Percentiles rank a stretch among this genome's conserved stretches.
Evolutionary conservation across 1,140 invertebrate genomes (phyloP).

Genomic region (Vanessa tameamea): DNA sequence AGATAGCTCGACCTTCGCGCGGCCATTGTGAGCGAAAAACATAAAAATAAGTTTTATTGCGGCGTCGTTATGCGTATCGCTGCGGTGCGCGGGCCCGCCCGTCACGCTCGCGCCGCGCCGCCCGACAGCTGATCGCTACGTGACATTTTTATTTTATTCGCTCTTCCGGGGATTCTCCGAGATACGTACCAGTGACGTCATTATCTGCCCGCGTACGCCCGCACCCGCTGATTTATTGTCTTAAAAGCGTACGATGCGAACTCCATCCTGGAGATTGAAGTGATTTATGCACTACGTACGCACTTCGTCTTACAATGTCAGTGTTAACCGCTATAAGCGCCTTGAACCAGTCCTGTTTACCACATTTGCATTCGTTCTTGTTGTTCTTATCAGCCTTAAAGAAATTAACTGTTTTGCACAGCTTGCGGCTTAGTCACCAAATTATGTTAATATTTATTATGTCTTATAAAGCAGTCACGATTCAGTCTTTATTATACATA

Average conservation of each 20-base stretch:
- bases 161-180: constrained; percentile 78
- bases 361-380: background rate
- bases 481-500: too few species aligned
- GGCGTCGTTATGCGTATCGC: constrained; percentile 76
- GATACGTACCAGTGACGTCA: constrained; percentile 78
- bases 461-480: too few species aligned
- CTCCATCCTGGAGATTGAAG: constrained; percentile 55
- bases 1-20: constrained; percentile 80
- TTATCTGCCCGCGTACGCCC: constrained; percentile 61
- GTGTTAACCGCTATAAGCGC: constrained; percentile 48
- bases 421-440: background rate
- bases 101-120: constrained; percentile 55
- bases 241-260: constrained; percentile 57
- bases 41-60: constrained; percentile 81
- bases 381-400: background rate
- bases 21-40: constrained; percentile 80
- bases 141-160: constrained; percentile 81
- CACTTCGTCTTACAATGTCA: constrained; percentile 53
- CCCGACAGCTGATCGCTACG: constrained; percentile 79
- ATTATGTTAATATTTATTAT: too few species aligned
- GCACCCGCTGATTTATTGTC: constrained; percentile 72
- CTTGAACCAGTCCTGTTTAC: constrained; percentile 44
- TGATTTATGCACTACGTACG: constrained; percentile 63
- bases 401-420: background rate
- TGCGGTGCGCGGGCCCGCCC: constrained; percentile 54